Base-by-base conservation (phyloP, 2,113 vertebrate genomes). In the Helogale parvula region DNA sequence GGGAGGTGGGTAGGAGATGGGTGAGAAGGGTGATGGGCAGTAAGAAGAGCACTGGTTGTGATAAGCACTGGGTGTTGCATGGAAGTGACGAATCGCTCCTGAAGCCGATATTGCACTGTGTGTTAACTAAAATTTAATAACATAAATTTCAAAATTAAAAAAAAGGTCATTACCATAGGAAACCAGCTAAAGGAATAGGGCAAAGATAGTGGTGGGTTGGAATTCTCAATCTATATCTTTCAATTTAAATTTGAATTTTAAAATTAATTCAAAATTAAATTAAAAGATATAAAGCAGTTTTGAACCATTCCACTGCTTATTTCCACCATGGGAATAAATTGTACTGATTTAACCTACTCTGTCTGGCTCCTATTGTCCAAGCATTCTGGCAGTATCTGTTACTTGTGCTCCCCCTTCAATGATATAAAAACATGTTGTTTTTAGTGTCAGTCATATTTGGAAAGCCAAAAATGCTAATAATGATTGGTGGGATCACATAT, bases 221-320 rank as follows among this genome's bases (percentile, higher is more conserved):
- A 77, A 7, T 92, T 93, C 38, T 77, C 35, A 57, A 76, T 54
- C 54, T 84, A 50, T 83, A 88, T 9, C 69, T 96, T 94, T 82
- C 29, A 50, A 60, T 77, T 79, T 83, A 83, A 65, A 83, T 92
- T 94, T 83, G 27, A 83, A 85, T 94, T 96, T 85, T 66, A 81
- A 77, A 91, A 74, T 84, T 25, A 85, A 41, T 92, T 74, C 11
- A 79, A 95, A 81, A 88, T 79, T 69, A 90, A 57, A 90, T 83
- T 41, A 90, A 92, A 50, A 81, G 33, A 87, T 38, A 65, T 17
- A 74, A 92, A 72, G 66, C 25, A 72, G 41, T 92, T 88, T 47
- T 92, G 6, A 54, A 77, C 89, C 54, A 93, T 41, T 83, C 38
- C 2, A 83, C 19, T 71, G 83, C 80, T 86, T 89, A 76, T 2